phyloP scores from a whole-genome alignment of 2,113 vertebrate species.

The Psettodes erumei region DNA sequence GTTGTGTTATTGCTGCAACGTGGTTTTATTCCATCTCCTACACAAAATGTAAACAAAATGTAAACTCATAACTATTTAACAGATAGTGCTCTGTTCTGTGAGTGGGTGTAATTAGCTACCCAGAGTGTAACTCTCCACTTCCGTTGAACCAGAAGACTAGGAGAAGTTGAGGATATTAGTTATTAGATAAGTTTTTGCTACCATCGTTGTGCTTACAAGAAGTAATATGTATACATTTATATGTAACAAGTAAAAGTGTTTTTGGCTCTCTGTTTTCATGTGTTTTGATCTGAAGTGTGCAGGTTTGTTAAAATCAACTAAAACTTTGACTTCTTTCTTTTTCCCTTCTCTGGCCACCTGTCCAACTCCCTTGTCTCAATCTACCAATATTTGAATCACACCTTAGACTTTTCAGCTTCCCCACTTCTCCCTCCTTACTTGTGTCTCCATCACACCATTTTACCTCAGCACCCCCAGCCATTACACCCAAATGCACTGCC shows the following conservation, averaged over 20 bases:
- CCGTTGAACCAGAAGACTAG: neutral
- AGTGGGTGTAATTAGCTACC: neutral
- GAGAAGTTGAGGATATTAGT: no score
- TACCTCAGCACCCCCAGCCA: conserved; percentile 38
- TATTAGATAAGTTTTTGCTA: no score
- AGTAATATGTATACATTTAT: no score
- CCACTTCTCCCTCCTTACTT: conserved; percentile 12
- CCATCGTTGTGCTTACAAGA: no score
- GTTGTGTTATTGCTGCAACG: no score
- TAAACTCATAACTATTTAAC: no score
- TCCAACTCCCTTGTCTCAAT: conserved; percentile 8
- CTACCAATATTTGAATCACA: neutral
- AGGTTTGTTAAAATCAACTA: conserved; percentile 3
- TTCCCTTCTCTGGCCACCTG: neutral
- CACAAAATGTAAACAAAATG: no score
- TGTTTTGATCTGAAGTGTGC: neutral
- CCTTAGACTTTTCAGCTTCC: conserved; percentile 11
- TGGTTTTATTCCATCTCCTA: no score
- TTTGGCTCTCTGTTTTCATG: neutral
- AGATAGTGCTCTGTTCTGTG: no score
- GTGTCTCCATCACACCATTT: conserved; percentile 50
- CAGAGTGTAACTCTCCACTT: no score
- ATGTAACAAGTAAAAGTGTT: no score
- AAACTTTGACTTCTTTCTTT: conserved; percentile 7
- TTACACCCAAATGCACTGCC: conserved; percentile 42